Conservation (phyloP, 35 echinoderm and acorn worm species). For the Lytechinus pictus region DNA sequence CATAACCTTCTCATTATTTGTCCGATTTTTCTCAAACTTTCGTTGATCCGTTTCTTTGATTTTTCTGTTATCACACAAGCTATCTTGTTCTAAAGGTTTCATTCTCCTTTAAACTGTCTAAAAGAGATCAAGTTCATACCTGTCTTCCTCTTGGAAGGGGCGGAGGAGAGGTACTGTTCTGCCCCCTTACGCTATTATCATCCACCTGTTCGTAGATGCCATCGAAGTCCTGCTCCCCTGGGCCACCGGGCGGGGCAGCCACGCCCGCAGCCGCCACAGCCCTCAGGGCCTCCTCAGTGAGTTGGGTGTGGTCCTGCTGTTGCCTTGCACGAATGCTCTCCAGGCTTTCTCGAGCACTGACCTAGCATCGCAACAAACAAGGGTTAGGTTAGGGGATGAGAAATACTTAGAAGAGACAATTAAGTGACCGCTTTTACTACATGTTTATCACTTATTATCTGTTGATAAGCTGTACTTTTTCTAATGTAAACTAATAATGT, state of each 20-base stretch:
- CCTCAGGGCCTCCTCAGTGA: background rate
- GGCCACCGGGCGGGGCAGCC: background rate
- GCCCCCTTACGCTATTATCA: conserved; percentile 37
- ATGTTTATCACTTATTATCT: too few species aligned
- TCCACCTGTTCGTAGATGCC: conserved; percentile 67
- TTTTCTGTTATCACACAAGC: too few species aligned
- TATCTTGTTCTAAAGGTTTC: too few species aligned
- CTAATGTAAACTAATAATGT: too few species aligned
- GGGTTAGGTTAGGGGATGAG: too few species aligned
- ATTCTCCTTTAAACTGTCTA: too few species aligned
- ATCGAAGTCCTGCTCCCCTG: conserved; percentile 51
- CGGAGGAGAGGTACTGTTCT: conserved; percentile 2
- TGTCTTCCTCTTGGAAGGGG: conserved; percentile 43
- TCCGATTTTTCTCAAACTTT: too few species aligned
- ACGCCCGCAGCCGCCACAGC: background rate
- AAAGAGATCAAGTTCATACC: background rate
- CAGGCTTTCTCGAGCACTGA: conserved; percentile 68
- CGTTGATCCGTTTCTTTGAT: too few species aligned
- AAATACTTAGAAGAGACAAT: too few species aligned
- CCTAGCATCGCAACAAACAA: background rate
- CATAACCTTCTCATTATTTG: too few species aligned
- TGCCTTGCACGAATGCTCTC: conserved; percentile 57
- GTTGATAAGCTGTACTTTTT: too few species aligned
- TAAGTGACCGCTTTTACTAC: too few species aligned
- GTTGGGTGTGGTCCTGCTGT: conserved; percentile 26